Evolutionary conservation across 1,140 invertebrate species (phyloP), one percentile per base, ranked within the genome.

Genomic region (Nasonia vitripennis): DNA sequence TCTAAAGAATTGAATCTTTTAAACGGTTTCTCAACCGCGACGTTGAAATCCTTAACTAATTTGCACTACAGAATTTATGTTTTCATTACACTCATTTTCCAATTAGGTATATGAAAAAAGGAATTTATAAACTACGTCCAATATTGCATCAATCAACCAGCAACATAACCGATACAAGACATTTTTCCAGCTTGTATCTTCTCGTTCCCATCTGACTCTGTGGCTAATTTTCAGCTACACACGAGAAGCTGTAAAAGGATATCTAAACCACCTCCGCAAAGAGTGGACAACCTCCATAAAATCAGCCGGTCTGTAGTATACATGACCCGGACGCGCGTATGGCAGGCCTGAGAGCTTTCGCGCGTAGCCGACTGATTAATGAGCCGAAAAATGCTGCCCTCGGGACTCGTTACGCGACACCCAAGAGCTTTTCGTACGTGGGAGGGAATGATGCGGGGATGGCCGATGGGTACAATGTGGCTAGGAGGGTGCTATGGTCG

Each of bases 311-410:
- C 17, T 9, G 20, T n/a, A 62, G 20, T 62, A n/a, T 62, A 62
- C 20, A 20, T 62, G 17, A 62, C 17, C 55, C 6, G 55, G 55
- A 23, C 20, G 2, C 68, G 27, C 10, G 68, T 27, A 17, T 45
- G 34, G 73, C 27, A 45, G 2, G n/a, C 41, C 48, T 80, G 67
- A 80, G 41, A 81, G 80, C 80, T 81, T 80, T 80, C 62, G 31
- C 80, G 68, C 80, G 80, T 81, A 71, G 23, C 23, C n/a, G 17
- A n/a, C 80, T 81, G 80, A 81, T 81, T 81, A 71, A 81, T 81
- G 68, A 73, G 20, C 11, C 20, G 31, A 81, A 80, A 81, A 73
- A 81, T 51, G 20, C 68, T 41, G 17, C 80, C 80, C 80, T 27
- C 11, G 80, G 62, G 80, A 81, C 80, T 81, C 80, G 68, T 81